These are phyloP conservation scores for Melanargia galathea DNA, from an alignment of 2,888 invertebrate genomes.

Conservation along the genomic window DNA sequence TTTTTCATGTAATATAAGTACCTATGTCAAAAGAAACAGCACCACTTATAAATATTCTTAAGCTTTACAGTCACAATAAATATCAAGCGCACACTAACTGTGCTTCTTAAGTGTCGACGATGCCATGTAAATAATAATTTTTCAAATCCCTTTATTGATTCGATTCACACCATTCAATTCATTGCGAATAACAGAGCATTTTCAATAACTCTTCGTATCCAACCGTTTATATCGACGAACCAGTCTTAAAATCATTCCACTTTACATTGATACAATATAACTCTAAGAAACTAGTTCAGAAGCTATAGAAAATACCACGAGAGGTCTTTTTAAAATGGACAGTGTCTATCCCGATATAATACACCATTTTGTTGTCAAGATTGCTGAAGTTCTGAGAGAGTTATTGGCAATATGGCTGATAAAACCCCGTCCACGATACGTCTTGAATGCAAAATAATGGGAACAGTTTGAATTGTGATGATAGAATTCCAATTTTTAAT, in stretches of 20 bases:
- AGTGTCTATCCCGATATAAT: conserved; percentile 42
- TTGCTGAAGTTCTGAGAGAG: conserved; percentile 45
- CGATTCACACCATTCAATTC: conserved; percentile 47
- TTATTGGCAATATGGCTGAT: conserved; percentile 58
- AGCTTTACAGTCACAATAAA: conserved; percentile 5
- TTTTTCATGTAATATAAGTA: too few species aligned
- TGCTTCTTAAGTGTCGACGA: not conserved
- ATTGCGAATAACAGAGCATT: conserved; percentile 51
- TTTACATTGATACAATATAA: conserved; percentile 11
- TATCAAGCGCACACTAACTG: not conserved
- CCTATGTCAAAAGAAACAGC: not conserved
- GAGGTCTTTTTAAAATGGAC: conserved; percentile 42
- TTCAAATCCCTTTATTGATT: conserved; percentile 24
- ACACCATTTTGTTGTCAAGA: conserved; percentile 49
- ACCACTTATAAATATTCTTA: not conserved
- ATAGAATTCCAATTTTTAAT: conserved; percentile 34
- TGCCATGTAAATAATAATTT: conserved; percentile 6
- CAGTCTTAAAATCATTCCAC: conserved; percentile 42
- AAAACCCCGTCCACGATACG: conserved; percentile 43
- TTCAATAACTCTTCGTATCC: conserved; percentile 57
- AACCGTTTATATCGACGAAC: conserved; percentile 52
- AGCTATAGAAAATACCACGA: conserved; percentile 29
- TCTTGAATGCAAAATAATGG: conserved; percentile 43
- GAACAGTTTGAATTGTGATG: conserved; percentile 43
- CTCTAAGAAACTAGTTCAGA: conserved; percentile 32